A percentile compares a stretch with the other conserved stretches of the same genome.
Evolutionary conservation across 2,888 invertebrate species (phyloP).

Genomic region (Eristalinus aeneus): DNA sequence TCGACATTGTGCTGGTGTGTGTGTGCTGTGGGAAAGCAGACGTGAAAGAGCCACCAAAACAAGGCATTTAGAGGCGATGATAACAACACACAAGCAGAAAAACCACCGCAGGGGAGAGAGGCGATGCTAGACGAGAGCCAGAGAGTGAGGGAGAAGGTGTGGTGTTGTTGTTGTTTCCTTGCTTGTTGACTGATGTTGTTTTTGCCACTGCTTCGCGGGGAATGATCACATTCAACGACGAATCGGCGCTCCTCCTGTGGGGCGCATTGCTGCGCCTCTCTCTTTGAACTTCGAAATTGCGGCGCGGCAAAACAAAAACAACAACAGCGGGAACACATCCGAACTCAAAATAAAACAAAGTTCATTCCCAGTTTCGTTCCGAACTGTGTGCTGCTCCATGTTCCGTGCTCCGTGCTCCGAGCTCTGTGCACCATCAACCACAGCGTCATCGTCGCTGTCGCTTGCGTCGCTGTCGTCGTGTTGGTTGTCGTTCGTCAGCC

Average conservation of each 20-base stretch:
- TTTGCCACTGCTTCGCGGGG: slow-evolving; percentile 26
- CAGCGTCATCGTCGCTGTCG: slow-evolving; percentile 4
- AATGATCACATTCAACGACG: slow-evolving; percentile 34
- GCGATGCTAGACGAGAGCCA: not conserved
- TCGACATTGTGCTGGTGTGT: not conserved
- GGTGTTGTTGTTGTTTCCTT: not conserved
- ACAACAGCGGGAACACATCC: slow-evolving; percentile 12
- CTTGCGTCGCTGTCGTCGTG: slow-evolving; percentile 6
- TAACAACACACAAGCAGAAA: slow-evolving; percentile 17
- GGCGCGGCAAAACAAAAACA: slow-evolving; percentile 12
- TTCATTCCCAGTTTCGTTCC: slow-evolving; percentile 49
- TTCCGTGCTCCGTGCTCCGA: not conserved
- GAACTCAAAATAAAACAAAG: slow-evolving; percentile 21
- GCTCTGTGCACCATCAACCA: not conserved
- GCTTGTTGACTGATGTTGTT: slow-evolving; percentile 15
- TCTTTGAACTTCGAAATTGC: slow-evolving; percentile 35
- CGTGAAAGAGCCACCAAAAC: slow-evolving; percentile 39
- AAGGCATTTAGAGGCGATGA: slow-evolving; percentile 50
- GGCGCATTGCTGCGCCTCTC: slow-evolving; percentile 58
- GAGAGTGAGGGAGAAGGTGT: not conserved
- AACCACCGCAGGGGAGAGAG: not conserved
- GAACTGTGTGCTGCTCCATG: not conserved
- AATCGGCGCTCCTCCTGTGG: slow-evolving; percentile 24
- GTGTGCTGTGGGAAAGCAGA: slow-evolving; percentile 48
- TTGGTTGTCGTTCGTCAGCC: not conserved